A percentile compares a stretch with the other conserved stretches of the same genome.
Evolutionary conservation across 1,140 invertebrate genomes (phyloP).

Genomic region (Musca vetustissima): DNA sequence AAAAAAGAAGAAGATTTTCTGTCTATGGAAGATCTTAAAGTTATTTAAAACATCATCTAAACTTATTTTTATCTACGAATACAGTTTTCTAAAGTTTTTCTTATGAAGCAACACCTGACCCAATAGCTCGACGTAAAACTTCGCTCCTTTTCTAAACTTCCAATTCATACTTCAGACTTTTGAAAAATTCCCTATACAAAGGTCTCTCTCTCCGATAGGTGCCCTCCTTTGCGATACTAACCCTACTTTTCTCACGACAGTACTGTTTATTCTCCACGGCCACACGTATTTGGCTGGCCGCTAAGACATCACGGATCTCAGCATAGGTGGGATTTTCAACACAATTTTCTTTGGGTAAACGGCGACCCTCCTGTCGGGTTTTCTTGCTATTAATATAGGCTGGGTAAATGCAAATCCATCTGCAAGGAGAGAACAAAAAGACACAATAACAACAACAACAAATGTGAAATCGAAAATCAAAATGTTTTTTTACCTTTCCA

Average conservation of each 20-base stretch:
- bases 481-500: constrained; percentile 55
- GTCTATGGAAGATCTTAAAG: no score
- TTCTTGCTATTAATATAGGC: constrained; percentile 95
- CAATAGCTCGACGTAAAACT: no score
- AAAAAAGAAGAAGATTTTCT: no score
- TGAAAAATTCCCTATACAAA: background rate
- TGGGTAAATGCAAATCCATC: constrained; percentile 97
- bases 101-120: no score
- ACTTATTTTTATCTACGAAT: no score
- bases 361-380: constrained; percentile 82
- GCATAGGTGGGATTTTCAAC: constrained; percentile 92
- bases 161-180: no score
- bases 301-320: constrained; percentile 91
- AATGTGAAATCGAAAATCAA: background rate
- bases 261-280: constrained; percentile 95
- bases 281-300: constrained; percentile 78
- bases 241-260: constrained; percentile 85
- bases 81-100: no score
- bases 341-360: constrained; percentile 80
- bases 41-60: no score
- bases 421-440: constrained; percentile 47
- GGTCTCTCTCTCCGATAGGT: no score
- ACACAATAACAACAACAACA: no score
- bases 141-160: no score
- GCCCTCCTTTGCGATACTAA: constrained; percentile 31